Percentiles rank a stretch among this genome's conserved stretches.
These are phyloP conservation scores for Macrotis lagotis DNA, from an alignment of 2,113 vertebrate genomes.

Conservation along the genomic window DNA sequence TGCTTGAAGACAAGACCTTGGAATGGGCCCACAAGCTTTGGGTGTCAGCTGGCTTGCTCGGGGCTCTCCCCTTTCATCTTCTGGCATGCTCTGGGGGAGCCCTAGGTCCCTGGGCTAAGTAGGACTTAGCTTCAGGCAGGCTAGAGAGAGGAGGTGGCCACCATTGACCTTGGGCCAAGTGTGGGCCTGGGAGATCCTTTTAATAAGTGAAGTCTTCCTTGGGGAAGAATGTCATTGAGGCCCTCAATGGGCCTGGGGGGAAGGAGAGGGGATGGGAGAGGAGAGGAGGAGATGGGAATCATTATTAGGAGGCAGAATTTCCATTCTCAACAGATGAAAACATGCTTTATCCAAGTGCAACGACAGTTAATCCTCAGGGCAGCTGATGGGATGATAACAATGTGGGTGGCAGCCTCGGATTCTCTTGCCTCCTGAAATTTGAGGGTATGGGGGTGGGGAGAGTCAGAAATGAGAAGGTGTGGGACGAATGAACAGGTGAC, in stretches of 20 bases:
- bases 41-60: constrained; percentile 61
- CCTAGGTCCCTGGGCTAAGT: constrained; percentile 61
- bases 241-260: not conserved
- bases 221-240: not conserved
- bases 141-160: not conserved
- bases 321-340: not conserved
- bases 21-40: constrained; percentile 20
- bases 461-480: not conserved
- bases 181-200: no score
- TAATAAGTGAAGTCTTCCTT: not conserved
- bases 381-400: not conserved
- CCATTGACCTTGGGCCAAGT: not conserved
- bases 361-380: not conserved
- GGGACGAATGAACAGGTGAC: not conserved
- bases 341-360: not conserved
- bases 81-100: constrained; percentile 43
- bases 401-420: not conserved
- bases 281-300: not conserved
- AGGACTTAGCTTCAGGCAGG: constrained; percentile 50
- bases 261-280: not conserved
- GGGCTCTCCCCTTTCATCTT: constrained; percentile 61
- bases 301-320: not conserved
- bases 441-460: not conserved
- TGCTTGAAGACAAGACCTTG: constrained; percentile 65
- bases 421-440: not conserved